phyloP scores from a whole-genome alignment of 1,140 invertebrate genomes.

The Drosophila nigromelanica region DNA sequence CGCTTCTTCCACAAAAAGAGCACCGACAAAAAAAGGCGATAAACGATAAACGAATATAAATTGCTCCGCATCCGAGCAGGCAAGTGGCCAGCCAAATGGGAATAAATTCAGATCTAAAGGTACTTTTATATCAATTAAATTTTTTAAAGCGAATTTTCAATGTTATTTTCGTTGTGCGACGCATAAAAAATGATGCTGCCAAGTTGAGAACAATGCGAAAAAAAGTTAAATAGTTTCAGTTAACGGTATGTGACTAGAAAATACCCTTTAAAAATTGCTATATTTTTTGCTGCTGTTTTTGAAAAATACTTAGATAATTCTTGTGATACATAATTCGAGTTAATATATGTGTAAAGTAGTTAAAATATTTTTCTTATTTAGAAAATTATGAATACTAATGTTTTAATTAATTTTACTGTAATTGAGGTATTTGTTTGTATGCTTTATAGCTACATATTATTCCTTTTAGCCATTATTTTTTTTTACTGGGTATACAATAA shows the following conservation, averaged over 20 bases:
- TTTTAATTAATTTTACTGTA: too few relatives aligned
- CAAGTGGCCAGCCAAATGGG: conserved; percentile 38
- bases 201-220: conserved; percentile 25
- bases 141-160: conserved; percentile 37
- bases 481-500: conserved; percentile 15
- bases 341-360: too few relatives aligned
- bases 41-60: conserved; percentile 54
- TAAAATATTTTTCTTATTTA: too few relatives aligned
- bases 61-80: conserved; percentile 21
- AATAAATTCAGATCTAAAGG: conserved; percentile 13
- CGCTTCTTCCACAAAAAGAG: conserved; percentile 19
- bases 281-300: too few relatives aligned
- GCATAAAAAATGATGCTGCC: conserved; percentile 27
- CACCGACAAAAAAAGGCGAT: conserved; percentile 29
- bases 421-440: too few relatives aligned
- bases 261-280: conserved; percentile 13
- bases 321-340: too few relatives aligned
- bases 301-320: too few relatives aligned
- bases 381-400: too few relatives aligned
- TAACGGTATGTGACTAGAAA: neutral
- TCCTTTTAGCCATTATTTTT: neutral
- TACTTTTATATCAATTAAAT: conserved; percentile 43
- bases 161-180: conserved; percentile 15
- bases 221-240: neutral
- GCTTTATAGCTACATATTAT: too few relatives aligned